Percentiles rank a stretch among this genome's conserved stretches.
These are phyloP conservation scores for Pteria penguin DNA, from an alignment of 2,888 invertebrate genomes.

Conservation along the genomic window DNA sequence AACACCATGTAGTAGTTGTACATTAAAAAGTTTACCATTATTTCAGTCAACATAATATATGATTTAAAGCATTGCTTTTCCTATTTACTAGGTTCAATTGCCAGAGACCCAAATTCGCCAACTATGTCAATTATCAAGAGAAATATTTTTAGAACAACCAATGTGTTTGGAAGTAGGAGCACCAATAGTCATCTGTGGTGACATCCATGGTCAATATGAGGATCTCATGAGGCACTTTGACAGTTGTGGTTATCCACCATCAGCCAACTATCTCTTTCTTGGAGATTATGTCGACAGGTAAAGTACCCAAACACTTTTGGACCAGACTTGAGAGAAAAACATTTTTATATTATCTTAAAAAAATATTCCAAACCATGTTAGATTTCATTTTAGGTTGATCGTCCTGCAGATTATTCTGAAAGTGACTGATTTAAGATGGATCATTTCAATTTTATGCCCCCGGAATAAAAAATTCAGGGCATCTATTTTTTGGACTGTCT, in stretches of 20 bases:
- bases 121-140: conserved; percentile 80
- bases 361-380: neutral
- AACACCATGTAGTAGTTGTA: too few relatives aligned
- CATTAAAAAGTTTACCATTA: too few relatives aligned
- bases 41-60: too few relatives aligned
- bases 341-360: neutral
- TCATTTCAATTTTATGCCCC: neutral
- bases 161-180: conserved; percentile 82
- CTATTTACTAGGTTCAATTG: conserved; percentile 70
- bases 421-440: too few relatives aligned
- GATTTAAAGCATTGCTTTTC: too few relatives aligned
- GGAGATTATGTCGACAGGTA: conserved; percentile 83
- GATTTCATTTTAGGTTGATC: too few relatives aligned
- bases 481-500: neutral
- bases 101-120: conserved; percentile 81
- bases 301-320: conserved; percentile 8
- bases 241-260: conserved; percentile 82
- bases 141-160: conserved; percentile 81
- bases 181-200: conserved; percentile 82
- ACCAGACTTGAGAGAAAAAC: neutral
- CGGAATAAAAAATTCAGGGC: neutral
- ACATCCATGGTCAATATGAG: conserved; percentile 82
- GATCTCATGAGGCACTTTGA: conserved; percentile 82
- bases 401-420: too few relatives aligned
- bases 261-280: conserved; percentile 82